Percentiles rank a stretch among this genome's conserved stretches.
These are phyloP conservation scores for Griposia aprilina DNA, from an alignment of 2,888 invertebrate genomes.

Conservation along the genomic window DNA sequence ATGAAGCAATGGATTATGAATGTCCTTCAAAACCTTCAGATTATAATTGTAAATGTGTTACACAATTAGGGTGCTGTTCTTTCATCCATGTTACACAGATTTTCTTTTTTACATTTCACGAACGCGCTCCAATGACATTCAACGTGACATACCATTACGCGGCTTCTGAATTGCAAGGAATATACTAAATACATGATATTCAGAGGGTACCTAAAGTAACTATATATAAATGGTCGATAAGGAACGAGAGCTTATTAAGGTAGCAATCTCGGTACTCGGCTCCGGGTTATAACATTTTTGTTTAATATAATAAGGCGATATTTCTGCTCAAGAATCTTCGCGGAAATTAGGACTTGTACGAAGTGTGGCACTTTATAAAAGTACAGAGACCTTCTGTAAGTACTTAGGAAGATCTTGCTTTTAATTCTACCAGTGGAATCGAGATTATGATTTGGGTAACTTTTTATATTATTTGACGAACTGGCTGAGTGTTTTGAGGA, in stretches of 20 bases:
- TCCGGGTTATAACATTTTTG: conserved; percentile 38
- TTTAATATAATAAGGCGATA: conserved; percentile 38
- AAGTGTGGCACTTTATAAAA: conserved; percentile 25
- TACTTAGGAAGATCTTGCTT: not conserved
- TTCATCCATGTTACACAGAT: not conserved
- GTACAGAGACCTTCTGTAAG: not conserved
- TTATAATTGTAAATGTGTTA: too few species aligned
- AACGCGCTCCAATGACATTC: not conserved
- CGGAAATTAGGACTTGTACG: conserved; percentile 21
- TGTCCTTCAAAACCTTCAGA: too few species aligned
- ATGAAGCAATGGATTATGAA: too few species aligned
- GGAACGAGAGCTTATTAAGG: conserved; percentile 44
- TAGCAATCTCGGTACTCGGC: conserved; percentile 36
- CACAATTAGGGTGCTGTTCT: not conserved
- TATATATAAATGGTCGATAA: conserved; percentile 35
- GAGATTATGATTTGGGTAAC: not conserved
- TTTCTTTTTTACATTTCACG: not conserved
- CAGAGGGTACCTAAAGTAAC: conserved; percentile 34
- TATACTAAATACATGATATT: not conserved
- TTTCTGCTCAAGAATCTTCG: conserved; percentile 1
- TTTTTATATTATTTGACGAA: not conserved
- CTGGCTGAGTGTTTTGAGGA: not conserved
- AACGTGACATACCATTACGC: not conserved
- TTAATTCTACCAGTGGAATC: too few species aligned
- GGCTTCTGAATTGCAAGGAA: not conserved